A percentile compares a stretch with the other conserved stretches of the same genome.
Conservation (phyloP, 2,797 vertebrate genomes). For the Alauda arvensis region DNA sequence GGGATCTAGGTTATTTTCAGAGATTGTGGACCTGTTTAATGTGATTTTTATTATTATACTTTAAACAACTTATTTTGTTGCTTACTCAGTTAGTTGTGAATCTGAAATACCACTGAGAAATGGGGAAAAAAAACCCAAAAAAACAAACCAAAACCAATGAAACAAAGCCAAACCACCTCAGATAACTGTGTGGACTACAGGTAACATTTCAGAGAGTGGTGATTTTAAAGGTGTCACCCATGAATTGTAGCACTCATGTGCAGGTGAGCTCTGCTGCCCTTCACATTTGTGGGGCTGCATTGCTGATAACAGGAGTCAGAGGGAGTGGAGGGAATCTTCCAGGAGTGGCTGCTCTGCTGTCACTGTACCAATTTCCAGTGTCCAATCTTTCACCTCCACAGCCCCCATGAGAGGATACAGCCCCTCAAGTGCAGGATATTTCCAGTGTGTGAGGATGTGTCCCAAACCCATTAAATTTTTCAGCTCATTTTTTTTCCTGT, state of each 20-base stretch:
- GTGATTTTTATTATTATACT: neutral
- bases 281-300: neutral
- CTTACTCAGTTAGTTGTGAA: neutral
- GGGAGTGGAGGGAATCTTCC: neutral
- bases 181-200: neutral
- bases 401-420: neutral
- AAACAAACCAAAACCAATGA: too few species aligned
- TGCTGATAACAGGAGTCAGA: neutral
- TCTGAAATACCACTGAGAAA: neutral
- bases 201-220: neutral
- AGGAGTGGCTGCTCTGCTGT: neutral
- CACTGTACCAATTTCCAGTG: neutral
- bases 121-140: rapidly evolving
- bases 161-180: neutral
- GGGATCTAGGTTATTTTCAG: neutral
- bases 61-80: neutral
- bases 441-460: neutral
- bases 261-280: neutral
- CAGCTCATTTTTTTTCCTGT: neutral
- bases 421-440: neutral
- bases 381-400: neutral
- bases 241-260: neutral
- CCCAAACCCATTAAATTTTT: neutral
- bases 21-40: neutral
- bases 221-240: neutral